Evolutionary conservation across 64 coral and sea anemone species (phyloP).

Genomic region (Catalaphyllia jardinei): DNA sequence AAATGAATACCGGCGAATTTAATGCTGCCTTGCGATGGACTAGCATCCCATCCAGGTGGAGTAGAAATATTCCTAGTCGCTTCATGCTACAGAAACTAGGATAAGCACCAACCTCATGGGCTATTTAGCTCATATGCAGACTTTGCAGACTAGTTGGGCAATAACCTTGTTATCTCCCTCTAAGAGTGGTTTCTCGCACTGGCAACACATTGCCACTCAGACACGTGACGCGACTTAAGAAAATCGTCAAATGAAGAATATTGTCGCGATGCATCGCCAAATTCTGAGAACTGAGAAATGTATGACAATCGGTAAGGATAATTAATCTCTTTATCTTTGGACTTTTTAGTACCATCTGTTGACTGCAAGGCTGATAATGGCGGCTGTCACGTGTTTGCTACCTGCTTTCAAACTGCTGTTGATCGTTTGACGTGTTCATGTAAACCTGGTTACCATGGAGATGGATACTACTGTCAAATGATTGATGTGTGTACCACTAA

Average conservation of each 20-base stretch:
- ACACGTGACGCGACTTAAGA: not conserved
- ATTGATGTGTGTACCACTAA: conserved; percentile 57
- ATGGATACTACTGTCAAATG: conserved; percentile 85
- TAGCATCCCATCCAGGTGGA: no score
- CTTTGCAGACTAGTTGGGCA: no score
- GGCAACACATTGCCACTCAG: no score
- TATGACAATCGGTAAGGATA: not conserved
- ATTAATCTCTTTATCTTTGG: not conserved
- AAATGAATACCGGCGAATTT: no score
- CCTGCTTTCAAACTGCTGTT: conserved; percentile 30
- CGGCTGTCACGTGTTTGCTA: conserved; percentile 73
- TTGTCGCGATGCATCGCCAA: not conserved
- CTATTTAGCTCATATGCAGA: no score
- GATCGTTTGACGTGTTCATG: conserved; percentile 68
- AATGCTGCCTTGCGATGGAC: no score
- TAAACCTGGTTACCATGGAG: conserved; percentile 69
- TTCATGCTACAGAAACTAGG: no score
- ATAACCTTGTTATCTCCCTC: no score
- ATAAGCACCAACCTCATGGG: no score
- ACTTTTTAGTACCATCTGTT: not conserved
- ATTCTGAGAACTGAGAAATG: not conserved
- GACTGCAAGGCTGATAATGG: conserved; percentile 54
- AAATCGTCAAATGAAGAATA: not conserved
- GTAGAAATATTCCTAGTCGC: no score
- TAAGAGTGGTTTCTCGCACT: no score